A percentile compares a stretch with the other conserved stretches of the same genome.
Conservation (phyloP, 2,888 invertebrate species). For the Crocallis elinguaria region DNA sequence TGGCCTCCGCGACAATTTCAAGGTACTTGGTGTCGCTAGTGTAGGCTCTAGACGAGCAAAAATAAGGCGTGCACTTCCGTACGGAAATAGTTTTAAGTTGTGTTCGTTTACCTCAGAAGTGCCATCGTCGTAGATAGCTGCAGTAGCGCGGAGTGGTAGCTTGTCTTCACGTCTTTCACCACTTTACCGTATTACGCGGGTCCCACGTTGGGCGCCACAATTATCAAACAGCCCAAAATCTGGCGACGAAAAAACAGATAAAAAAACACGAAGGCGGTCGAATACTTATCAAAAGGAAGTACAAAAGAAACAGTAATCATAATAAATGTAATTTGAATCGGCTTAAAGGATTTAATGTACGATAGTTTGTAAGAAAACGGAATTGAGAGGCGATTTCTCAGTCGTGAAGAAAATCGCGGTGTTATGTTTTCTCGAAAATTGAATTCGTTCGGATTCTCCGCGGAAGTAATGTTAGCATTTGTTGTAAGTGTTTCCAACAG, state of each 20-base stretch:
- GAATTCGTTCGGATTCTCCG: conserved; percentile 34
- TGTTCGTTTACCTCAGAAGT: conserved; percentile 77
- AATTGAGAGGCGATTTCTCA: conserved; percentile 66
- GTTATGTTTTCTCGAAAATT: conserved; percentile 17
- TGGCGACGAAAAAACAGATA: conserved; percentile 23
- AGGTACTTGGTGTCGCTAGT: conserved; percentile 58
- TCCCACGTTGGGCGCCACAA: conserved; percentile 27
- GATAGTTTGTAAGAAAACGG: conserved; percentile 72
- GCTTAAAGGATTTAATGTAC: conserved; percentile 69
- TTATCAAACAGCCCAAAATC: conserved; percentile 22
- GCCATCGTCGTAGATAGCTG: conserved; percentile 60
- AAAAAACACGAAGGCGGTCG: conserved; percentile 46
- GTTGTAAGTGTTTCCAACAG: conserved; percentile 51
- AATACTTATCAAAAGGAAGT: conserved; percentile 67
- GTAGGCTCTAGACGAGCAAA: conserved; percentile 35
- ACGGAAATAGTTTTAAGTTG: conserved; percentile 64
- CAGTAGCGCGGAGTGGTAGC: conserved; percentile 19
- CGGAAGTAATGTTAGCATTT: conserved; percentile 38
- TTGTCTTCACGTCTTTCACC: conserved; percentile 12
- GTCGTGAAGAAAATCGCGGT: conserved; percentile 11
- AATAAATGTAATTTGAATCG: conserved; percentile 71
- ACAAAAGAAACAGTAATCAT: conserved; percentile 73
- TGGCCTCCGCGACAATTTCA: conserved; percentile 58
- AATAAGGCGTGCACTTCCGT: conserved; percentile 41
- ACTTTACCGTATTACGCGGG: conserved; percentile 27